Evolutionary conservation across 2,113 vertebrate genomes (phyloP).

Genomic region (Mystacornis crossleyi): DNA sequence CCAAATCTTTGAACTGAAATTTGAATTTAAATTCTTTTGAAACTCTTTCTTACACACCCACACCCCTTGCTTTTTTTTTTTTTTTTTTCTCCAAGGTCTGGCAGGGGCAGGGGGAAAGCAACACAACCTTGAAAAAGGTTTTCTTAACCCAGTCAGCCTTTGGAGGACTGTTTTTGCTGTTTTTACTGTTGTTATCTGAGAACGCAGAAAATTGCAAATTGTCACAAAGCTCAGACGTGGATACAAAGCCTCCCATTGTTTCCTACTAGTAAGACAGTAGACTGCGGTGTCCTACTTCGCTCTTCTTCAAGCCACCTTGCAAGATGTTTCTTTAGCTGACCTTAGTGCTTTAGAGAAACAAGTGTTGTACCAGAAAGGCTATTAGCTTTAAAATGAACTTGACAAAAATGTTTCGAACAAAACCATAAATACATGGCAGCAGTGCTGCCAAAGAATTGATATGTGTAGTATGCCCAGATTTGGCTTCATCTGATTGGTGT

Average conservation of each 20-base stretch:
- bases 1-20: neutral
- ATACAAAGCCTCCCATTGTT: neutral
- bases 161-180: neutral
- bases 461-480: neutral
- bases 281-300: neutral
- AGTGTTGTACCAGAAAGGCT: neutral
- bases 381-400: neutral
- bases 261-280: neutral
- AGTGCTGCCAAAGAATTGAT: neutral
- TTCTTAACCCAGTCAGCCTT: neutral
- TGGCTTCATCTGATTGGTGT: neutral
- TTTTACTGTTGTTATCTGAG: neutral
- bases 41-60: neutral
- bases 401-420: neutral
- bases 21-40: neutral
- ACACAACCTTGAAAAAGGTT: neutral
- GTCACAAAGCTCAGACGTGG: neutral
- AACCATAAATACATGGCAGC: neutral
- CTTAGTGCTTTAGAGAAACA: neutral
- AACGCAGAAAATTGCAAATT: neutral
- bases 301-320: neutral
- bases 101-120: neutral
- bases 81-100: neutral
- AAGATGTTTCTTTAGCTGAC: neutral
- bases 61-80: rapidly evolving